Evolutionary conservation across 2,797 vertebrate genomes (phyloP), one percentile per base, ranked within the genome.

Genomic region (Mus minutoides): DNA sequence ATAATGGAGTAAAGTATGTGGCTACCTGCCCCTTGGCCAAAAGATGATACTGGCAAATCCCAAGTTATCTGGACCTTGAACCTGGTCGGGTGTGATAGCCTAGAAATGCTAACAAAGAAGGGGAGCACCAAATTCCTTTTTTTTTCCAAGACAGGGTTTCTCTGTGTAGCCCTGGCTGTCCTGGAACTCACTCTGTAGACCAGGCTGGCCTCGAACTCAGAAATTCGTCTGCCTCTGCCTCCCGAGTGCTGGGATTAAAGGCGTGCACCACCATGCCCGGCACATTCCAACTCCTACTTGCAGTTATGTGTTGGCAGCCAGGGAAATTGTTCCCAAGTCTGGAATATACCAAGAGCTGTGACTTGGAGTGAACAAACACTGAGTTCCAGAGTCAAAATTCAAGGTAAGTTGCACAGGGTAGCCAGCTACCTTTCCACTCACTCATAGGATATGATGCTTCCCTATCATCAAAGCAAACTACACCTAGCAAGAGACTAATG

Each of bases 301-400:
- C 7, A 43, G 37, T 69, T 37, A 3, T 79, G 54, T n/a, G 1
- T 85, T 52, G 1, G 76, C 8, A 86, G 52, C 1, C 67, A 56
- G 91, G 31, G 94, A 96, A 91, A 82, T 19, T 90, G 58, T 85
- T 34, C 46, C 64, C 13, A 85, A 69, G 43, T 88, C 58, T 83
- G 88, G 64, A 95, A 87, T 86, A 46, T 83, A 82, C 34, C 14
- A 86, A 11, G 21, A 96, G 37, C 69, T 67, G 49, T 85, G 31
- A 31, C 60, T 88, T 73, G 79, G 0, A 64, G 34, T 58, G 40
- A 88, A 92, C 5, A 49, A 78, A 34, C 79, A 88, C 24, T 7
- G 0, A 29, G 49, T 34, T 79, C 26, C 19, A 80, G 52, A 67
- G 40, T 76, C 58, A 88, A 69, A 96, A 94, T 79, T 92, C 78